phyloP scores from a whole-genome alignment of 2,113 vertebrate genomes.

The Sebastes fasciatus region DNA sequence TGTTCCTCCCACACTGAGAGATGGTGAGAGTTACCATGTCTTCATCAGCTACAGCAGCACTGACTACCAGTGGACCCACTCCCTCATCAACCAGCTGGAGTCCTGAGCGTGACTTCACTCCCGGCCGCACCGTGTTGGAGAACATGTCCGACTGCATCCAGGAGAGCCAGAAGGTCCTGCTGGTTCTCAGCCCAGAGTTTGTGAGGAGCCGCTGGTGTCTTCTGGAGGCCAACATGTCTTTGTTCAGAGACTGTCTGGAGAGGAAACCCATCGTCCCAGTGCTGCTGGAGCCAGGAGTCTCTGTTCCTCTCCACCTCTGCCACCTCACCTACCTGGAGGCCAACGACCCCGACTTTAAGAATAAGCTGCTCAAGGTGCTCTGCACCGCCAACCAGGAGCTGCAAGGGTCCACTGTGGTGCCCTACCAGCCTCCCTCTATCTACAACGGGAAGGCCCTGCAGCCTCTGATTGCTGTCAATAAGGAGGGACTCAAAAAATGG shows the following conservation, averaged over 20 bases:
- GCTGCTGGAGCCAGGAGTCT: conserved; percentile 70
- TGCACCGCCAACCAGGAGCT: conserved; percentile 59
- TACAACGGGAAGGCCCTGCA: conserved; percentile 77
- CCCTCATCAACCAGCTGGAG: conserved; percentile 70
- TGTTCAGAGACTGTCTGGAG: conserved; percentile 76
- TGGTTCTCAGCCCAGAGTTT: conserved; percentile 79
- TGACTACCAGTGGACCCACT: conserved; percentile 64
- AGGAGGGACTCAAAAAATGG: conserved; percentile 58
- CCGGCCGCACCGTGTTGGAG: conserved; percentile 74
- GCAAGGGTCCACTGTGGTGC: conserved; percentile 57
- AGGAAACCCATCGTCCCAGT: conserved; percentile 74
- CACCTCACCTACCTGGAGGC: conserved; percentile 80
- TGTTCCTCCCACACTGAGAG: conserved; percentile 48
- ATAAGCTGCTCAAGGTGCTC: conserved; percentile 68
- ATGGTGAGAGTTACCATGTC: conserved; percentile 67
- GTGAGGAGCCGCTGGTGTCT: conserved; percentile 80
- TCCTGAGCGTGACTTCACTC: conserved; percentile 73
- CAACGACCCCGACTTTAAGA: conserved; percentile 54
- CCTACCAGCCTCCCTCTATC: conserved; percentile 61
- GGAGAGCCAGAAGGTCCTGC: conserved; percentile 79
- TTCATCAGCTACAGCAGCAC: conserved; percentile 79
- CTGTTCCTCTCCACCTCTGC: conserved; percentile 74
- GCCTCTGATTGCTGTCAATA: conserved; percentile 64
- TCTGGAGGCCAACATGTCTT: conserved; percentile 77
- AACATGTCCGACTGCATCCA: conserved; percentile 80